A percentile compares a stretch with the other conserved stretches of the same genome.
phyloP scores from a whole-genome alignment of 2,113 vertebrate genomes.

The Embiotoca jacksoni region DNA sequence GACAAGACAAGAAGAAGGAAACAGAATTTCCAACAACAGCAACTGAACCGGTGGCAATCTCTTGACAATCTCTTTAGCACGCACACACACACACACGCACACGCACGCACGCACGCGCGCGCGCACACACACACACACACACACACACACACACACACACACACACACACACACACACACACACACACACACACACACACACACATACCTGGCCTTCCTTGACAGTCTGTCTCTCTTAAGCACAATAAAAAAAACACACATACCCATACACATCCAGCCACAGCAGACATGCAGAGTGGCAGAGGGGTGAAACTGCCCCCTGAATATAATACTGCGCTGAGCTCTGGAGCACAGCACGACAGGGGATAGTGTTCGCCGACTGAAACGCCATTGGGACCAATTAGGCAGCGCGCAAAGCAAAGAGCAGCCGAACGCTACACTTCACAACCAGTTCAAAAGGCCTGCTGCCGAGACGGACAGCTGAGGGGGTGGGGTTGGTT shows the following conservation, averaged over 20 bases:
- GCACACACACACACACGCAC: conserved; percentile 1
- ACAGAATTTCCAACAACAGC: conserved; percentile 4
- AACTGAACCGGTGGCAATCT: neutral
- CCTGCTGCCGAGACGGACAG: conserved; percentile 65
- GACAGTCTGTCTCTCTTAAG: conserved; percentile 22
- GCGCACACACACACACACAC: neutral
- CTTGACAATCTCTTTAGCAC: conserved; percentile 18
- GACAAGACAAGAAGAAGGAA: neutral
- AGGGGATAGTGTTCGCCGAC: conserved; percentile 55
- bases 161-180: neutral
- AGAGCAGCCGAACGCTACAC: conserved; percentile 49
- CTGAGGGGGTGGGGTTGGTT: conserved; percentile 61
- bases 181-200: conserved; percentile 29
- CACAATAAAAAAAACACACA: conserved; percentile 40
- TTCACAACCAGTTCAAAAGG: conserved; percentile 72
- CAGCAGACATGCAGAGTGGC: conserved; percentile 26
- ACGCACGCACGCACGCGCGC: no score
- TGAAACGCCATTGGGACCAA: conserved; percentile 79
- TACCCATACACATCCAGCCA: conserved; percentile 3
- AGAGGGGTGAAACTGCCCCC: conserved; percentile 44
- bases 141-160: neutral
- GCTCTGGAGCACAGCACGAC: conserved; percentile 56
- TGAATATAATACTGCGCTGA: conserved; percentile 41
- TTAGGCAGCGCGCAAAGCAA: conserved; percentile 68
- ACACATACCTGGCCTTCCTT: conserved; percentile 10